Evolutionary conservation across 2,113 vertebrate genomes (phyloP).

Genomic region (Edolisoma coerulescens): DNA sequence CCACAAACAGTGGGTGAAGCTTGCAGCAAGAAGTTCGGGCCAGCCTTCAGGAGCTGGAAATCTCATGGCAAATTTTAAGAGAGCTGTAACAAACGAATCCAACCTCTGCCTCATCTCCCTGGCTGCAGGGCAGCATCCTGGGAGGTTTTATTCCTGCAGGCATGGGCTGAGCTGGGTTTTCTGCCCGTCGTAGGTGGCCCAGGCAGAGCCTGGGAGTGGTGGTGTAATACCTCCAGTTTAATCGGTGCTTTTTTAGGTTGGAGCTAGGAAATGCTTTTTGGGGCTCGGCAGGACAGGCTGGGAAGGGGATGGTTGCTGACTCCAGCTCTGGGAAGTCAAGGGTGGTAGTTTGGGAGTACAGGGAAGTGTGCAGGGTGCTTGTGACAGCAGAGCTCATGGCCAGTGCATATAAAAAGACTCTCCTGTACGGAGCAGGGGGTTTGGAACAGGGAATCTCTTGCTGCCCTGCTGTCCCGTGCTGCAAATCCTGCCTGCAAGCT

Average conservation of each 20-base stretch:
- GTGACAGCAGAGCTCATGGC: background rate
- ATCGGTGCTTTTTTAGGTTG: background rate
- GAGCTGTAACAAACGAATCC: fast-evolving
- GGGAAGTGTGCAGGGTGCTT: background rate
- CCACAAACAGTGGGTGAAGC: background rate
- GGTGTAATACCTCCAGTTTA: background rate
- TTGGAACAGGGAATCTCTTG: background rate
- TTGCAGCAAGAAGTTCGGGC: background rate
- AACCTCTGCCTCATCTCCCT: background rate
- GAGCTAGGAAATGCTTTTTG: background rate
- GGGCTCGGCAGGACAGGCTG: background rate
- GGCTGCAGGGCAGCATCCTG: background rate
- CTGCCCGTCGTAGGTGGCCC: background rate
- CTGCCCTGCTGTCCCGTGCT: background rate
- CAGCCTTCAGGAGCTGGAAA: background rate
- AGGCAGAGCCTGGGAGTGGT: background rate
- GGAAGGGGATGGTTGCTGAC: background rate
- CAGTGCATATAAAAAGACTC: background rate
- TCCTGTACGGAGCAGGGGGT: fast-evolving
- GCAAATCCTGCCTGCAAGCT: background rate
- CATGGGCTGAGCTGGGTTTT: background rate
- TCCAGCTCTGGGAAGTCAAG: background rate
- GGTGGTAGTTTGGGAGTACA: background rate
- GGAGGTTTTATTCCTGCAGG: background rate
- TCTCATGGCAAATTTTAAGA: background rate